Evolutionary conservation across 2,888 invertebrate species (phyloP), one percentile per base, ranked within the genome.

Genomic region (Heliconius hortense): DNA sequence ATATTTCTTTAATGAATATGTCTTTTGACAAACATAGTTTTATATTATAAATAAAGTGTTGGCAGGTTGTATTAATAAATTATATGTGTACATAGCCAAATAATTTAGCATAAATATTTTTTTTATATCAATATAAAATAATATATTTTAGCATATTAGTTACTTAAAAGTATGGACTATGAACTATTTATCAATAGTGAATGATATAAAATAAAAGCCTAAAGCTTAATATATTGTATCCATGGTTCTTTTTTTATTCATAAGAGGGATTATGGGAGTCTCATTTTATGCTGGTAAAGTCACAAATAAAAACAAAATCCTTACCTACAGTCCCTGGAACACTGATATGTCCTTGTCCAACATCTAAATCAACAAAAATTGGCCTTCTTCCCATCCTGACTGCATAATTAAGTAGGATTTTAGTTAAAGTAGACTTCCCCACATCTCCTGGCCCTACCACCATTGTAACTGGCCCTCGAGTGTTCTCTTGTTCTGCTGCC

Each of bases 371-470:
- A 0, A 99, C 98, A 89, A 96, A 98, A 75, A 99, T 96, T 0
- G 99, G 99, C 31, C 97, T 94, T 68, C 98, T 92, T 0, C 97
- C 97, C 94, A 98, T 96, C 79, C 99, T 94, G 0, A 99, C 99
- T 0, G 98, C 99, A 89, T 99, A 99, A 91, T 99, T 99, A 0
- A 99, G 93, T 10, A 99, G 93, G 79, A 99, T 95, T 78, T 97
- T 95, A 75, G 97, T 96, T 2, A 99, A 89, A 0, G 99, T 99
- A 0, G 98, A 98, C 90, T 99, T 99, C 26, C 99, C 99, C 2
- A 99, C 99, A 89, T 99, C 99, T 60, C 96, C 96, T 0, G 99
- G 99, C 0, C 99, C 99, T 0, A 98, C 98, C 1, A 99, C 92
- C 97, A 99, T 97, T 0, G 97, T 96, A 53, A 97, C 96, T 0